Base-by-base conservation (phyloP, 2,797 vertebrate species). In the Allobates femoralis region DNA sequence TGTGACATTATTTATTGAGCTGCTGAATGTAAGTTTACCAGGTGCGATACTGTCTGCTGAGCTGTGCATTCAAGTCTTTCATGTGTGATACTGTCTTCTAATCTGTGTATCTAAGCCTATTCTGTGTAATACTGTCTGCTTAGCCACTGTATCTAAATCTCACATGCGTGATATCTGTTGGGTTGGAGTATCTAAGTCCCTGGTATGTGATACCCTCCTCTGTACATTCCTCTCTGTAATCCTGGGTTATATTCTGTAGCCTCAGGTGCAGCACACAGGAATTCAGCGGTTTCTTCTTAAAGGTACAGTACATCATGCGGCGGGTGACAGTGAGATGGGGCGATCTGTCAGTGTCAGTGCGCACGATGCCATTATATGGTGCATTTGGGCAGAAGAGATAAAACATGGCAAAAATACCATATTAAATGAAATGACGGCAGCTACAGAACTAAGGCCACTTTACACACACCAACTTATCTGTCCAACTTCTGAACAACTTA, bases 211-310 rank as follows among this genome's bases (percentile, higher is more conserved):
- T 3, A 21, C 30, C 28, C 30, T 14, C 51, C n/a, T 51, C 34
- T 66, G 26, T 32, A 62, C 86, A 74, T 58, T 75, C 86, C 77
- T 28, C 50, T 78, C 26, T 81, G 34, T 18, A 67, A 21, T n/a
- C 21, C 0, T 3, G 7, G 19, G 53, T 18, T 28, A 5, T 21
- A 0, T 5, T 15, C 4, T 41, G 2, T 82, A 4, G 50, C 64
- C n/a, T 16, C 30, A 34, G 79, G 79, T 30, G 21, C n/a, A 32
- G 60, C 5, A 14, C 23, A 19, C 12, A 53, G 37, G 37, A 0
- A 67, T 53, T 67, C 19, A 8, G 2, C 32, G 10, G 19, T 3
- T 55, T 21, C 26, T 30, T 76, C 50, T 50, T 53, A 53, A 75
- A 53, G 26, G 5, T 18, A 28, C 50, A 55, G 18, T 21, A 30